Evolutionary conservation across 2,113 vertebrate genomes (phyloP).

Genomic region (Xenopus borealis): DNA sequence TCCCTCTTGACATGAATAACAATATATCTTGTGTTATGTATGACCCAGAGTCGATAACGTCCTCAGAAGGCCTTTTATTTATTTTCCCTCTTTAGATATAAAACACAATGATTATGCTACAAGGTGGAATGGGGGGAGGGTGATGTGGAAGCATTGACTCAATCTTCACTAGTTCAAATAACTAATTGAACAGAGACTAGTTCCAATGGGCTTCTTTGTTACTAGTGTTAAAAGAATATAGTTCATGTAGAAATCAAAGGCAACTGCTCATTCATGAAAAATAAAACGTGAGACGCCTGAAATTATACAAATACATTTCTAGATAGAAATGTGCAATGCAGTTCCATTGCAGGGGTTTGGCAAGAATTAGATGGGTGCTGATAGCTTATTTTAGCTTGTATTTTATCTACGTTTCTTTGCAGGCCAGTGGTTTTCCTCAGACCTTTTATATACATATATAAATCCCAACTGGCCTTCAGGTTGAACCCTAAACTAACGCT

Average conservation of each 20-base stretch:
- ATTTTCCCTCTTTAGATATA: constrained; percentile 60
- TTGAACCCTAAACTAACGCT: too few relatives aligned
- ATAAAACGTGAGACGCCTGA: too few relatives aligned
- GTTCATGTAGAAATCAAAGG: constrained; percentile 56
- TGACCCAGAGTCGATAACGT: constrained; percentile 63
- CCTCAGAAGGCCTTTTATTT: constrained; percentile 58
- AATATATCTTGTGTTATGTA: constrained; percentile 68
- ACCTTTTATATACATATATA: too few relatives aligned
- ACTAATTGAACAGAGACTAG: constrained; percentile 65
- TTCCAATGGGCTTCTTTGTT: constrained; percentile 63
- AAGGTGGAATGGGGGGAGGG: constrained; percentile 57
- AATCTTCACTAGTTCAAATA: constrained; percentile 64
- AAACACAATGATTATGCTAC: constrained; percentile 65
- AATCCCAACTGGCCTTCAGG: too few relatives aligned
- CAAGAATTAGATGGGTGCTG: too few relatives aligned
- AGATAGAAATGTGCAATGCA: too few relatives aligned
- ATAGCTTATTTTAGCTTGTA: too few relatives aligned
- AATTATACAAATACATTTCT: too few relatives aligned
- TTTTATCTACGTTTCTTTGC: too few relatives aligned
- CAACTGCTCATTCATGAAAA: constrained; percentile 48
- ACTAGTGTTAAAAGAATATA: constrained; percentile 60
- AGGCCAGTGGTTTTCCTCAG: too few relatives aligned
- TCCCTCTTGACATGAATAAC: constrained; percentile 68
- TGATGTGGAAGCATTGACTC: constrained; percentile 52
- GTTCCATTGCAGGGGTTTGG: too few relatives aligned